Evolutionary conservation across 2,113 vertebrate species (phyloP).

Genomic region (Rhinopomastus cyanomelas): DNA sequence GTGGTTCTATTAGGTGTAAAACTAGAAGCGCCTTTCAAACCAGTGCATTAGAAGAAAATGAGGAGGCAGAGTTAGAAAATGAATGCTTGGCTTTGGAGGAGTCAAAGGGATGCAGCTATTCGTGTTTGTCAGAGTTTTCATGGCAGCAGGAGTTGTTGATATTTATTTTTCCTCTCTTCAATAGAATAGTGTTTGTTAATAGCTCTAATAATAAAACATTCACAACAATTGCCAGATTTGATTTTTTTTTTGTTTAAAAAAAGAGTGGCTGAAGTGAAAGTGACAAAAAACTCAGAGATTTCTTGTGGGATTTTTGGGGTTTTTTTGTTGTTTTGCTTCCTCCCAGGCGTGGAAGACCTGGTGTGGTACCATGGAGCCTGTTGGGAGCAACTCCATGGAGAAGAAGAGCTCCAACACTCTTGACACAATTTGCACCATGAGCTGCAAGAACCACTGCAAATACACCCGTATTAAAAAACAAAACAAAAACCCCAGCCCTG

Average conservation of each 20-base stretch:
- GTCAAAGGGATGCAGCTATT: not conserved
- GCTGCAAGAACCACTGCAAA: conserved; percentile 33
- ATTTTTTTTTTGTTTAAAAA: not conserved
- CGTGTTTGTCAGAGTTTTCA: not conserved
- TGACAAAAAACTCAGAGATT: not conserved
- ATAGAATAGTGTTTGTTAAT: conserved; percentile 54
- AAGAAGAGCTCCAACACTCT: not conserved
- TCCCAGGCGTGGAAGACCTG: not conserved
- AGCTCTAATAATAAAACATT: conserved; percentile 58
- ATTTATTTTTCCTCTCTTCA: conserved; percentile 60
- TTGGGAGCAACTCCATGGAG: not conserved
- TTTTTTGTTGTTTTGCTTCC: not conserved
- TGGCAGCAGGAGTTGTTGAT: conserved; percentile 59
- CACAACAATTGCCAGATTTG: conserved; percentile 38
- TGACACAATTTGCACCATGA: not conserved
- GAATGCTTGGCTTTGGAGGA: not conserved
- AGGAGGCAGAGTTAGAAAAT: not conserved
- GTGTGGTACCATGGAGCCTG: rapidly evolving
- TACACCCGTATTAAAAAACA: not conserved
- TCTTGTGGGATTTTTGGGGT: not conserved
- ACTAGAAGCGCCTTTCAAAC: not conserved
- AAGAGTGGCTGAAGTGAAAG: not conserved
- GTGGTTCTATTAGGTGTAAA: not conserved
- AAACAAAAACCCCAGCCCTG: not conserved
- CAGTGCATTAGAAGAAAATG: not conserved